These are phyloP conservation scores for Lipotes vexillifer DNA, from an alignment of 2,113 vertebrate genomes.

Conservation along the genomic window DNA sequence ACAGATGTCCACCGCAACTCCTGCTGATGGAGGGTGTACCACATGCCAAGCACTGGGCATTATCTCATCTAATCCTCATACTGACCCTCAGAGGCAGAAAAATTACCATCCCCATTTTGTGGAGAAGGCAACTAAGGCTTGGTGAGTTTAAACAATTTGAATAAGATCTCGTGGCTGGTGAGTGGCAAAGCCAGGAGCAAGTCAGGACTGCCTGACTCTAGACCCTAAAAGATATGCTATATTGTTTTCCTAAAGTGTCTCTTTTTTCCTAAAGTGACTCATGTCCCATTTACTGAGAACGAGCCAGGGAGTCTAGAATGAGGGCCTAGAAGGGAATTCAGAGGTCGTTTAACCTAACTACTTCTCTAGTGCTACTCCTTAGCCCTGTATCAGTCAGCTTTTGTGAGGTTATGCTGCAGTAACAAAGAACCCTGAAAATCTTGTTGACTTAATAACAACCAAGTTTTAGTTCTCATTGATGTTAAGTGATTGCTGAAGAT, in stretches of 20 bases:
- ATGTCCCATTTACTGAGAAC: neutral
- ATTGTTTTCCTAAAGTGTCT: neutral
- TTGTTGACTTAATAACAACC: neutral
- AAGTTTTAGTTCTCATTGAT: neutral
- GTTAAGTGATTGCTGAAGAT: neutral
- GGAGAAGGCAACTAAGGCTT: neutral
- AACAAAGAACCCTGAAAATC: neutral
- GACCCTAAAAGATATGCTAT: neutral
- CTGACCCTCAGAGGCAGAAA: neutral
- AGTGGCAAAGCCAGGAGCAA: neutral
- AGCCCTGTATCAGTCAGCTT: neutral
- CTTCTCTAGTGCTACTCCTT: neutral
- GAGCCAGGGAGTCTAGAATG: neutral
- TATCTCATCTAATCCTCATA: neutral
- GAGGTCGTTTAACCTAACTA: neutral
- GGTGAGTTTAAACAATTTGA: neutral
- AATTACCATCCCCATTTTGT: neutral
- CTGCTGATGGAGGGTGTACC: fast-evolving
- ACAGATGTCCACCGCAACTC: neutral
- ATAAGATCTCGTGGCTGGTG: neutral
- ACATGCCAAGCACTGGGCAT: neutral
- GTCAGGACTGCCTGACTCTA: neutral
- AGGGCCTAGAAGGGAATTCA: neutral
- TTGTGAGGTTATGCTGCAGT: neutral
- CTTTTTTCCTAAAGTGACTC: neutral